Evolutionary conservation across 2,797 vertebrate species (phyloP), one percentile per base, ranked within the genome.

Genomic region (Margarornis squamiger): DNA sequence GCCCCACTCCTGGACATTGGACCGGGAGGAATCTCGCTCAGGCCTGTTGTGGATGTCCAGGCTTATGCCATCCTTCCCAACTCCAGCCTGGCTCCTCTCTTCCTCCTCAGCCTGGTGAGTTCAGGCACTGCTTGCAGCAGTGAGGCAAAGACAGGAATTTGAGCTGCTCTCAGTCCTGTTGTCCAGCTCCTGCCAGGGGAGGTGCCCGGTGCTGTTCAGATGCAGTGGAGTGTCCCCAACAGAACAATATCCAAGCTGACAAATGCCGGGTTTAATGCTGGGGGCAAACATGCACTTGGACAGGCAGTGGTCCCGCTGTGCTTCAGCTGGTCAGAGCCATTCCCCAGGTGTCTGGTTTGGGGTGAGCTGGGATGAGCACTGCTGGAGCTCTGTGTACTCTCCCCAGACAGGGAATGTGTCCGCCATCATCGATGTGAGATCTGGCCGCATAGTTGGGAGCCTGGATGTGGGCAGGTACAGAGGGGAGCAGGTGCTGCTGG

Each of bases 101-200:
- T 98, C 79, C 89, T 90, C 58, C 95, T 98, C 9, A 54, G 73
- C 14, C 68, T 97, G 97, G 98, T 98, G 93, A 97, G 86, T 74
- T 54, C 30, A 54, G 39, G 38, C 55, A 74, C 26, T 18, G 14
- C 39, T 54, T 5, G 6, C n/a, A 39, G 24, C 0, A 0, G 5
- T 0, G 4, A 51, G 41, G 34, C 22, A 65, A 19, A 39, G 54
- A 21, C 3, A 24, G 52, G 38, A 61, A 6, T 20, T 8, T 14
- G 48, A 32, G 27, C 51, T 68, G 17, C 15, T 51, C 51, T 26
- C 11, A 1, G 2, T 54, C n/a, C 17, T 43, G 23, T 34, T 46
- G 36, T 36, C 7, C 6, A 32, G 29, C 62, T 59, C 26, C 38
- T 74, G 43, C 32, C 18, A 26, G 15, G 24, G 70, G 21, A 73